Base-by-base conservation (phyloP, 2,797 vertebrate species). In the Sebastes minor region DNA sequence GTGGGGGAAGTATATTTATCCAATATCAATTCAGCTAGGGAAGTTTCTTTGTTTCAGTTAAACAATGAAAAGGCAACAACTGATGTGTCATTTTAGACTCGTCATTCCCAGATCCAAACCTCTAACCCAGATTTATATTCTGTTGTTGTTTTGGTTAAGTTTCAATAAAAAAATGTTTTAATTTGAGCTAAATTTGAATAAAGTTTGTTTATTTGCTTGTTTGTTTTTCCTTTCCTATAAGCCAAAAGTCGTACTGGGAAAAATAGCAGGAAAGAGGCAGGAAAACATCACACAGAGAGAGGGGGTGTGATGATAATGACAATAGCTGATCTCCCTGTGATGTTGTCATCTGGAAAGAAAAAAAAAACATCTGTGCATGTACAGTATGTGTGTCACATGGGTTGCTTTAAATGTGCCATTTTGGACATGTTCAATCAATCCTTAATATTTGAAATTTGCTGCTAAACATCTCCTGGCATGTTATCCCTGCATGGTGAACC, bases 271-370 rank as follows among this genome's bases (percentile, higher is more conserved):
- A 93, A 94, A 76, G 22, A 65, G 55, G 82, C 83, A 92, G 88
- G 87, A 90, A 94, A 81, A 87, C 83, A 86, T 84, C 74, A 87
- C 78, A 73, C 20, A 30, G 77, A 82, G 87, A 68, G 68, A 68
- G 71, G 71, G 60, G 73, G 46, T 69, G 46, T 75, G 83, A 85
- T 81, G 80, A 65, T 71, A 46, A 84, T 84, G 81, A 92, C 83
- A 91, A 89, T 92, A 88, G 85, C 61, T 85, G 77, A 88, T 91
- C 85, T 94, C 94, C 93, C 93, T 94, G 70, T 81, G 62, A 87
- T 88, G 73, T 27, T 86, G 65, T 81, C 69, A 73, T 78, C 49
- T 67, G 14, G 22, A 7, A 28, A 57, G 25, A 52, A 67, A 6
- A 33, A 42, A 52, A 52, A 32, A 35, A 56, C 27, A 60, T 69